Conservation (phyloP, 2,888 invertebrate genomes). For the Conistra vaccinii region DNA sequence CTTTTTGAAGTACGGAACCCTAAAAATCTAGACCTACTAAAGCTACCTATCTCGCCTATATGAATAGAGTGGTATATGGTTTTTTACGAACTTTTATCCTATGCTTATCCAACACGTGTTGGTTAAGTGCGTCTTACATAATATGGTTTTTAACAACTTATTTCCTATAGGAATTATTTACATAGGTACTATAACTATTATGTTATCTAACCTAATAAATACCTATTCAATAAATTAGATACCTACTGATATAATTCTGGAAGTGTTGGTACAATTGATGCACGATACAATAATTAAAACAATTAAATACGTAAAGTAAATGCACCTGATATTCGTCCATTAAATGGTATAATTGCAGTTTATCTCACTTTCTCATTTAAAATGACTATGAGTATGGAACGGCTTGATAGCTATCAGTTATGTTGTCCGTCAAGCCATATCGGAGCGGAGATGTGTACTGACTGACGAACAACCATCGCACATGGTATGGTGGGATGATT, state of each 20-base stretch:
- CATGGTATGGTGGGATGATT: slow-evolving; percentile 53
- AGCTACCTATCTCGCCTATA: neutral
- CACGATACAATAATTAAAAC: slow-evolving; percentile 47
- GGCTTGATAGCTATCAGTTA: slow-evolving; percentile 70
- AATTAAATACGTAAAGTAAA: slow-evolving; percentile 53
- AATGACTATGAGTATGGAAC: slow-evolving; percentile 68
- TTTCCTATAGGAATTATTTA: neutral
- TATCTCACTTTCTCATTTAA: slow-evolving; percentile 79
- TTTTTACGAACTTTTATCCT: neutral
- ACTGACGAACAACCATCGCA: slow-evolving; percentile 55
- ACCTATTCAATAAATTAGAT: neutral
- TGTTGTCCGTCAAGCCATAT: slow-evolving; percentile 54
- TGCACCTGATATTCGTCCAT: slow-evolving; percentile 86
- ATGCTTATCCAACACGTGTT: neutral
- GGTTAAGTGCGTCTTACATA: neutral
- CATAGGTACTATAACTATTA: neutral
- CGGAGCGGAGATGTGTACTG: slow-evolving; percentile 55
- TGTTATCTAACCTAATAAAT: neutral
- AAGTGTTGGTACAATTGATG: neutral
- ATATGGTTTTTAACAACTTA: neutral
- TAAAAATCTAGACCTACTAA: no score
- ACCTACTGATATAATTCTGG: neutral
- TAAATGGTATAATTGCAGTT: slow-evolving; percentile 70
- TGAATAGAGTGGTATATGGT: no score
- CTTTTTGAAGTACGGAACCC: no score